phyloP scores from a whole-genome alignment of 2,888 invertebrate species.

The Drosophila niveifrons region DNA sequence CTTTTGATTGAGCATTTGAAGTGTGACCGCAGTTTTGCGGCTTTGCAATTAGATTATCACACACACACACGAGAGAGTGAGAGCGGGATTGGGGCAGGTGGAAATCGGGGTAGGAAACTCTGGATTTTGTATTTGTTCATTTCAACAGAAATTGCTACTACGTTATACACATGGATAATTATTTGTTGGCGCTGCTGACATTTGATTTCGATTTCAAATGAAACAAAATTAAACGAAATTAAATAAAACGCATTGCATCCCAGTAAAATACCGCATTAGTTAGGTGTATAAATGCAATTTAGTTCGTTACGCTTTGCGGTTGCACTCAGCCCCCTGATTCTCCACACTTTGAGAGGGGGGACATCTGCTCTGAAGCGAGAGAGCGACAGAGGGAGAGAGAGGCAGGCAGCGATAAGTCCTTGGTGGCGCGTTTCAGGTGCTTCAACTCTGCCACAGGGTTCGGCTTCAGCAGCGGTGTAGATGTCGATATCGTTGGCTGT shows the following conservation, averaged over 20 bases:
- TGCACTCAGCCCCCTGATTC: conserved; percentile 41
- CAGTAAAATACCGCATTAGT: conserved; percentile 69
- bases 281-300: conserved; percentile 77
- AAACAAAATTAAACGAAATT: conserved; percentile 53
- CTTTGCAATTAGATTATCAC: conserved; percentile 79
- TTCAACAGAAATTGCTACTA: conserved; percentile 46
- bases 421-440: conserved; percentile 72
- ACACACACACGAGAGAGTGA: conserved; percentile 34
- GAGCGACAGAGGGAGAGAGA: too few species aligned
- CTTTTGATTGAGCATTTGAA: conserved; percentile 74
- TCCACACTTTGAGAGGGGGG: not conserved
- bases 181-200: conserved; percentile 64
- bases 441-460: conserved; percentile 64
- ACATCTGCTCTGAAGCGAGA: conserved; percentile 9
- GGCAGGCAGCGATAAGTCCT: conserved; percentile 60
- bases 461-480: conserved; percentile 41
- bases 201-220: conserved; percentile 59
- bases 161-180: conserved; percentile 61
- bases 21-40: conserved; percentile 71
- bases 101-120: not conserved
- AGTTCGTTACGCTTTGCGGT: conserved; percentile 79
- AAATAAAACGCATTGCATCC: conserved; percentile 56
- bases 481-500: conserved; percentile 24
- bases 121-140: conserved; percentile 47
- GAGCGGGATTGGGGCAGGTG: not conserved